Base-by-base conservation (phyloP, 2,113 vertebrate species). In the Baryphthengus martii region DNA sequence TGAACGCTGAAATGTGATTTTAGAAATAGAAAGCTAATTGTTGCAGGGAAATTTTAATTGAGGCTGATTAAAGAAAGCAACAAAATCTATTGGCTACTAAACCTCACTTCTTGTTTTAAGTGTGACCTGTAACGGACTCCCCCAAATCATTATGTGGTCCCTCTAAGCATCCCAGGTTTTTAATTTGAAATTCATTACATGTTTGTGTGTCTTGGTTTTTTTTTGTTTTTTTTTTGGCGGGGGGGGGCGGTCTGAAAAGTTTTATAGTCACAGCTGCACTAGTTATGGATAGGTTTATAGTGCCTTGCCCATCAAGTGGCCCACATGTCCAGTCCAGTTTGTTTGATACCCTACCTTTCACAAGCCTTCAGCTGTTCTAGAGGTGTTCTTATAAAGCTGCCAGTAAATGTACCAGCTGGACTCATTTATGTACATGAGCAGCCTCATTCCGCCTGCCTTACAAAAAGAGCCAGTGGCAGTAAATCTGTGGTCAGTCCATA, bases 181-280 rank as follows among this genome's bases (percentile, higher is more conserved):
- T 97, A 56, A 95, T 97, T 97, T 94, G 95, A 97, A 98, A 96
- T 97, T 94, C 90, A 97, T 97, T 96, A 97, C 94, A 97, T 94
- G 94, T 97, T 98, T 98, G 97, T 97, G 96, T 88, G 93, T 96
- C 97, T 97, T 56, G 92, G 98, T 97, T 97, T 98, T 97, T 84
- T n/a, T n/a, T n/a, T n/a, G n/a, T n/a, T n/a, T n/a, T n/a, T n/a
- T n/a, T n/a, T n/a, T n/a, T n/a, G n/a, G n/a, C n/a, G 25, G 49
- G 85, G 92, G 35, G 71, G 78, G 91, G 49, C 4, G 13, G 96
- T 97, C 94, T 97, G 94, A 97, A 96, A 97, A 96, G 74, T 96
- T 98, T 98, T 98, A 98, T 98, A 96, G 96, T 98, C 97, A 98
- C 98, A 98, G 98, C 98, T 98, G 98, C 98, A 96, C 96, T 97